Base-by-base conservation (phyloP, 2,888 invertebrate species). In the Rhamnusium bicolor region DNA sequence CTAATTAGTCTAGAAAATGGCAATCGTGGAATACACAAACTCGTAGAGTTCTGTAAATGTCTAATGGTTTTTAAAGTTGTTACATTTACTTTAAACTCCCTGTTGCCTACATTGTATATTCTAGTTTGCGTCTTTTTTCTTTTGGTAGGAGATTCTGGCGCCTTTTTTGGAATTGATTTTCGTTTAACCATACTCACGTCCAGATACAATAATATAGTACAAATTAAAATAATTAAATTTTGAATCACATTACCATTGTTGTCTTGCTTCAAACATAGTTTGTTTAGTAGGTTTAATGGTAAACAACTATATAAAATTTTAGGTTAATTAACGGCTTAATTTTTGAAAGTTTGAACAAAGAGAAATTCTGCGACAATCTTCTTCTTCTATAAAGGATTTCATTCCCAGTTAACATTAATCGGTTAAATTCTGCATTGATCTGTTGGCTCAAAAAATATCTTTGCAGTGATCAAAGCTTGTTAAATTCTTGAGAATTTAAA, bases 1-100 rank as follows among this genome's bases (percentile, higher is more conserved):
- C 87, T 86, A 10, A 91, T 86, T 1, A 91, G 0, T 53, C 89
- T 86, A 0, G 85, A 79, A 78, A 91, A 91, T 0, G 89, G 81
- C 3, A 85, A 53, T 66, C 85, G 88, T 0, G 90, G 89, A 79
- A 90, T 88, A 0, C 90, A 72, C 1, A 85, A 69, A 0, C 81
- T 75, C 1, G 87, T 85, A 0, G 81, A 73, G 6, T 21, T 78
- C 69, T 86, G 84, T 2, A 87, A 77, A 68, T 75, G 65, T 72
- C 62, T 82, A 16, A 89, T 88, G 75, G 87, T 84, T 62, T 75
- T 71, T 14, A 78, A 18, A 1, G 69, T 75, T 0, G 40, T 56
- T 40, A 19, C 63, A 54, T 29, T 40, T 7, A 71, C 19, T 53
- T 66, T 54, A 56, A 56, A 67, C 14, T 27, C 18, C 51, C 51